Conservation (phyloP, 2,113 vertebrate species). For the Xyrauchen texanus region DNA sequence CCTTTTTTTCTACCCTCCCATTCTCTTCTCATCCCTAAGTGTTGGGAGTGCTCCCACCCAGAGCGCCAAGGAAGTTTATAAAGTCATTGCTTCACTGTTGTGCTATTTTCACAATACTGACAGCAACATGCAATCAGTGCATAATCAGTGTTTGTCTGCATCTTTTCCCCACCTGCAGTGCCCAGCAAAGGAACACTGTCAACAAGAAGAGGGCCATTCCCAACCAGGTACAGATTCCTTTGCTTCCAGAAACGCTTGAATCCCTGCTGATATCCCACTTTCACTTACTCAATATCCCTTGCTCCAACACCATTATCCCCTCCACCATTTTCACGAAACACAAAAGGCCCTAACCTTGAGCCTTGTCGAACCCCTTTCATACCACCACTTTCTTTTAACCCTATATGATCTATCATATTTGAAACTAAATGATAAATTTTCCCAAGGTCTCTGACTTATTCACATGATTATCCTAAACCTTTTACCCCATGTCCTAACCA, state of each 20-base stretch:
- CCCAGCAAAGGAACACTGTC: constrained; percentile 88
- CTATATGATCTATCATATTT: not conserved
- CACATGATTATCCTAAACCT: not conserved
- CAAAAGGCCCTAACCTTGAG: too few relatives aligned
- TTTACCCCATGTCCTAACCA: not conserved
- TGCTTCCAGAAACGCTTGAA: not conserved
- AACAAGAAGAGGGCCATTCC: constrained; percentile 94
- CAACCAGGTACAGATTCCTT: constrained; percentile 84
- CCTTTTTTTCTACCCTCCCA: not conserved
- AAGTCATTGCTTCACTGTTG: not conserved
- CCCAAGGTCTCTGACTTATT: not conserved
- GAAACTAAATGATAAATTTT: not conserved
- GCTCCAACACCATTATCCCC: not conserved
- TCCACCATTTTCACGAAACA: not conserved
- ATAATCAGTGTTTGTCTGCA: not conserved
- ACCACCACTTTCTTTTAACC: not conserved
- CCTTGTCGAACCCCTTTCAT: not conserved
- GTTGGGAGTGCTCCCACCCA: constrained; percentile 5
- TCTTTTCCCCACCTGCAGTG: constrained; percentile 70
- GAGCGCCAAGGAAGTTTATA: not conserved
- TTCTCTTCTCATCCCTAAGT: not conserved
- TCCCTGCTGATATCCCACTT: not conserved
- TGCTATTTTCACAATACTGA: constrained; percentile 4
- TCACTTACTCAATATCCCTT: not conserved
- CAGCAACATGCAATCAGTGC: not conserved